phyloP scores from a whole-genome alignment of 2,888 invertebrate species.

The Xanthorhoe spadicearia region DNA sequence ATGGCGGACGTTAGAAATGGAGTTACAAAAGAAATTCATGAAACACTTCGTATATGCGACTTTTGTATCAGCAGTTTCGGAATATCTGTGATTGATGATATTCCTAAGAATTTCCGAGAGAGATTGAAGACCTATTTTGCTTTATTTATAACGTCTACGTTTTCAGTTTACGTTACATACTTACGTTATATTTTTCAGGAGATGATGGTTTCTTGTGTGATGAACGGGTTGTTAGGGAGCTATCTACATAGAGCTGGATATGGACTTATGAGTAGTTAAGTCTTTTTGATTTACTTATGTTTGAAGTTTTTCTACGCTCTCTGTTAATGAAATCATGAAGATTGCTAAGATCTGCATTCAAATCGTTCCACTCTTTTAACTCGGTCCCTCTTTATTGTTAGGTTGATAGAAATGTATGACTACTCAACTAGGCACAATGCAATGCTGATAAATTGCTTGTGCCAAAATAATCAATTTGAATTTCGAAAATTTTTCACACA shows the following conservation, averaged over 20 bases:
- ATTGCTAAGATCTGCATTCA: no score
- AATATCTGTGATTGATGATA: conserved; percentile 59
- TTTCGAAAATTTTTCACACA: no score
- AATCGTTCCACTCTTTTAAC: no score
- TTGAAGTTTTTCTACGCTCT: no score
- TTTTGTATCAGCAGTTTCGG: conserved; percentile 62
- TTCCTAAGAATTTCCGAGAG: conserved; percentile 43
- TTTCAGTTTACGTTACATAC: no score
- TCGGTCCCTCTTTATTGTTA: no score
- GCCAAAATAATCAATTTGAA: no score
- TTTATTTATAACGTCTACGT: conserved; percentile 54
- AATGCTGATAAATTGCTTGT: no score
- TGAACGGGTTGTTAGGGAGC: conserved; percentile 65
- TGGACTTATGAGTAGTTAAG: conserved; percentile 71
- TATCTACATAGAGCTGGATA: conserved; percentile 70
- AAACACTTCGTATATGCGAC: conserved; percentile 59
- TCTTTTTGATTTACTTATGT: no score
- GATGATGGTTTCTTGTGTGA: conserved; percentile 50
- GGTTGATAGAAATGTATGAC: no score
- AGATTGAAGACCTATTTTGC: conserved; percentile 47
- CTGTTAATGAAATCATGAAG: no score
- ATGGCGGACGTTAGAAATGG: conserved; percentile 36
- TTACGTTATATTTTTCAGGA: conserved; percentile 54
- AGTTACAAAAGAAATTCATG: conserved; percentile 57
- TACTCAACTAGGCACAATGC: no score